These are phyloP conservation scores for Microctenopoma lineatum DNA, from an alignment of 2,797 vertebrate species.

Conservation along the genomic window DNA sequence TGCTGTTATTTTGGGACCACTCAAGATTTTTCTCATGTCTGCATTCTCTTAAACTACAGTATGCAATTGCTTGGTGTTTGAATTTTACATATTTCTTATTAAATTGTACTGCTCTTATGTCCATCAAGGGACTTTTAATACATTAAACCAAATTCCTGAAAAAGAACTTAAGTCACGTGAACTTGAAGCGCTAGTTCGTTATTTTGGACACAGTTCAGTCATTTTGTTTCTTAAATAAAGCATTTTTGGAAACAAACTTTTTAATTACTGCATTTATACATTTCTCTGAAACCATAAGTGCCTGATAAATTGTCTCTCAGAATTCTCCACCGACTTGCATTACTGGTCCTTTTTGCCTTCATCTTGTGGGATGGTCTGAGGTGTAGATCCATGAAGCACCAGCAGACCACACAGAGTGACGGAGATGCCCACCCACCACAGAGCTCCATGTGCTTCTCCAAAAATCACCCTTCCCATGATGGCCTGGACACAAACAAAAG, in stretches of 20 bases:
- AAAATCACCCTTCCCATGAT: slow-evolving; percentile 82
- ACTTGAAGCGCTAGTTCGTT: no score
- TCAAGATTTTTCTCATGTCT: slow-evolving; percentile 26
- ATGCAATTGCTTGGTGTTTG: slow-evolving; percentile 19
- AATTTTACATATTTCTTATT: slow-evolving; percentile 6
- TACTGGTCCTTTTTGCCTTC: slow-evolving; percentile 76
- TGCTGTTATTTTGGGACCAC: slow-evolving; percentile 45
- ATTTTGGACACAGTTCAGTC: no score
- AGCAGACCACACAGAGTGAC: slow-evolving; percentile 88
- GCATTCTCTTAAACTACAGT: slow-evolving; percentile 26
- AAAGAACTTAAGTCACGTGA: neutral
- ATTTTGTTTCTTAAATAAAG: no score
- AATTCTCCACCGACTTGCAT: slow-evolving; percentile 2
- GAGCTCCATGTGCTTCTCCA: slow-evolving; percentile 84
- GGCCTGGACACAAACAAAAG: slow-evolving; percentile 65
- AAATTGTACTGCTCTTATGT: neutral
- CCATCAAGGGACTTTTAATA: no score
- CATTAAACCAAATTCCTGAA: no score
- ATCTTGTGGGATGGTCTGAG: slow-evolving; percentile 37
- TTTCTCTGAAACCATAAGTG: no score
- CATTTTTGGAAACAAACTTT: no score
- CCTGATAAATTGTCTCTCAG: neutral
- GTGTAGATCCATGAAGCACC: slow-evolving; percentile 83
- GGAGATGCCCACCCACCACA: slow-evolving; percentile 92
- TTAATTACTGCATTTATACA: no score